Evolutionary conservation across 2,797 vertebrate genomes (phyloP).

Genomic region (Gobionotothen gibberifrons): DNA sequence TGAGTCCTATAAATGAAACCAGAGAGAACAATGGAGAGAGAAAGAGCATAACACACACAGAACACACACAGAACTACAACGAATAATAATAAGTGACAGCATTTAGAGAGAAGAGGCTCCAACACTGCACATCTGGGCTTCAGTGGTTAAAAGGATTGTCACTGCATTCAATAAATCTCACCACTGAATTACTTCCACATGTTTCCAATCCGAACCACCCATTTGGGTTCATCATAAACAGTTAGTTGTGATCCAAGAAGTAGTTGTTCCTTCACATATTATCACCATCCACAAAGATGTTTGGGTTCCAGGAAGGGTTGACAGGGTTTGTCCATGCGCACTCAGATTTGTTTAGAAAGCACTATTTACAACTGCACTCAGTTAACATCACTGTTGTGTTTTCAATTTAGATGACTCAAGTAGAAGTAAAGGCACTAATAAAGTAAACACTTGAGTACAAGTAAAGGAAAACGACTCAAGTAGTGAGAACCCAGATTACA

Average conservation of each 20-base stretch:
- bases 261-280: not conserved
- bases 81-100: constrained; percentile 10
- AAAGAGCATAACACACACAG: not conserved
- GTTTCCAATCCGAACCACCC: constrained; percentile 4
- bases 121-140: not conserved
- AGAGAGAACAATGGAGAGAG: not conserved
- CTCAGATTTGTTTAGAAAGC: constrained; percentile 14
- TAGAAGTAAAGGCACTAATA: too few species aligned
- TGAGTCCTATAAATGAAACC: constrained; percentile 23
- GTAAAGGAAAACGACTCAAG: too few species aligned
- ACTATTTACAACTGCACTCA: not conserved
- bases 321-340: not conserved
- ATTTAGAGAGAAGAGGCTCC: not conserved
- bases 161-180: not conserved
- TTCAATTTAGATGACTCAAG: too few species aligned
- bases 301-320: not conserved
- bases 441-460: too few species aligned
- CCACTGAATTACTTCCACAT: not conserved
- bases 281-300: not conserved
- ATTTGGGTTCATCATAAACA: not conserved
- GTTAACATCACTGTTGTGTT: too few species aligned
- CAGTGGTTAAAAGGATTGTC: not conserved
- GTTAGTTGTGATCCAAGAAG: not conserved
- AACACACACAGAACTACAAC: constrained; percentile 14
- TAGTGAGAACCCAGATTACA: too few species aligned